Conservation (phyloP, 2,113 vertebrate species). For the Barbus barbus region DNA sequence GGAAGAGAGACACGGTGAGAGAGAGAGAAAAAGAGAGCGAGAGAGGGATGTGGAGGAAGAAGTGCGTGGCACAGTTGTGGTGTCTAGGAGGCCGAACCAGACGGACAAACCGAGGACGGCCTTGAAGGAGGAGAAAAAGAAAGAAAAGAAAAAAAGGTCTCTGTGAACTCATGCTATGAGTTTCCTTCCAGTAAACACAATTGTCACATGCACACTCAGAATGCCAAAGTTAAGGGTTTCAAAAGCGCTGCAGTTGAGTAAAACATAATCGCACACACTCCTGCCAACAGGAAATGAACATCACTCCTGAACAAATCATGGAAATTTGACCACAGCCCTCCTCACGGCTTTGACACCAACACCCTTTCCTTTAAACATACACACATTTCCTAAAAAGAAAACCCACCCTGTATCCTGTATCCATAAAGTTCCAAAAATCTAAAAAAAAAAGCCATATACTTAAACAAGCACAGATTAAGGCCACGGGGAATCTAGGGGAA, state of each 20-base stretch:
- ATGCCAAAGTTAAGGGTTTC: conserved; percentile 46
- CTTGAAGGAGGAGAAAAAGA: conserved; percentile 40
- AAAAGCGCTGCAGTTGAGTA: conserved; percentile 49
- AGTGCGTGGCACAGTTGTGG: conserved; percentile 47
- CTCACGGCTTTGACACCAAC: conserved; percentile 47
- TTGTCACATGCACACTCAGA: conserved; percentile 26
- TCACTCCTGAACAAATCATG: conserved; percentile 68
- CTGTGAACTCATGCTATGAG: conserved; percentile 15
- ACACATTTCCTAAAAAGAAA: conserved; percentile 28
- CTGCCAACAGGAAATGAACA: conserved; percentile 55
- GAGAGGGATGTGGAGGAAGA: conserved; percentile 42
- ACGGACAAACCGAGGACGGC: conserved; percentile 17
- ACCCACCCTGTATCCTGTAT: conserved; percentile 7
- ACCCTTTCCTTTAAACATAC: conserved; percentile 52
- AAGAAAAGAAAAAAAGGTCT: conserved; percentile 49
- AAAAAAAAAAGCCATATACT: neutral
- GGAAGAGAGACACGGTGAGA: conserved; percentile 16
- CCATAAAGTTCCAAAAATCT: neutral
- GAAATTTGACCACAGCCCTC: conserved; percentile 53
- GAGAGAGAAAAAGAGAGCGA: conserved; percentile 31
- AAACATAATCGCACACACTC: conserved; percentile 35
- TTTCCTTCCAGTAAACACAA: conserved; percentile 63
- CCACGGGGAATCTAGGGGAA: neutral
- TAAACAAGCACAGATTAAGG: neutral
- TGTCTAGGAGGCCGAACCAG: conserved; percentile 43